Evolutionary conservation across 2,888 invertebrate genomes (phyloP), one percentile per base, ranked within the genome.

Genomic region (Halocaridina rubra): DNA sequence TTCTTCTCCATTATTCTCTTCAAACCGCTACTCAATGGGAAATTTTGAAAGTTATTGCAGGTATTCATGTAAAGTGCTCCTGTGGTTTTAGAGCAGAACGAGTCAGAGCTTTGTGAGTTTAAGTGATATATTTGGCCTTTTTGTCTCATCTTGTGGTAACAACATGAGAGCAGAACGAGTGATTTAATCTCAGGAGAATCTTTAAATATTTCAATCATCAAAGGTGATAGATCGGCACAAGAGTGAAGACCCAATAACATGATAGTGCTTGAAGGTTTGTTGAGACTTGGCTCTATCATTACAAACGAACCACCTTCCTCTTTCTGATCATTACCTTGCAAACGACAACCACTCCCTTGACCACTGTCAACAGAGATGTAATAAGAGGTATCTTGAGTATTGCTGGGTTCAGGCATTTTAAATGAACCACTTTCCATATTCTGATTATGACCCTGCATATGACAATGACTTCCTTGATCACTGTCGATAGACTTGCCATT

Each of bases 181-280:
- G 87, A 76, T 22, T 80, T 80, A 10, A 74, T 76, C 39, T 78
- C 67, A 19, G 71, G 46, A 67, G 74, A 84, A 7, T 46, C 64
- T 33, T 75, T 74, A 29, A 77, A 78, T 19, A 87, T 57, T 69
- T 80, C 76, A 29, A 87, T 80, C 80, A 86, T 80, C n/a, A 82
- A 74, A 2, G 87, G 80, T 4, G 87, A 80, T 3, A 87, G 76
- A 57, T 87, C 87, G 19, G 85, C 87, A 75, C 87, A 87, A 5
- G 85, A 53, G 72, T 87, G 87, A 33, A 87, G 82, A 3, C 87
- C 87, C 3, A 85, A 32, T 5, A 86, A 75, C 22, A 76, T 64
- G 24, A 69, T 76, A 8, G 79, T 75, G 5, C 71, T 67, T 2
- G 78, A 64, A 30, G 19, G 10, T 32, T 24, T 2, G 16, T 19